Percentiles rank a stretch among this genome's conserved stretches.
phyloP scores from a whole-genome alignment of 1,140 invertebrate genomes.

The Eupeodes corollae region DNA sequence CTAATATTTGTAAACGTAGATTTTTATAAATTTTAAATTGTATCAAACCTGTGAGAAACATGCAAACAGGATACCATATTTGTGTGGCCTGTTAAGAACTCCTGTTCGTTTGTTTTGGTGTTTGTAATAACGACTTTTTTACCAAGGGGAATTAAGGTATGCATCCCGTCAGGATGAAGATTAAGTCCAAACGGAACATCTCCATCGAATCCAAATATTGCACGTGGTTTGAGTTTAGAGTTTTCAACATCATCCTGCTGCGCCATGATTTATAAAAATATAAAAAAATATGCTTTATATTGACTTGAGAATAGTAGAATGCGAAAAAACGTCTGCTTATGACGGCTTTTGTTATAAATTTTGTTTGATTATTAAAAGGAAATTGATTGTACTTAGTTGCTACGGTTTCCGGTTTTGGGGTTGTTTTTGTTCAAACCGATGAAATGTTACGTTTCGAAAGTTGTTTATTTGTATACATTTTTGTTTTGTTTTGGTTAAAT shows the following conservation, averaged over 20 bases:
- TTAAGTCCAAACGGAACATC: constrained; percentile 56
- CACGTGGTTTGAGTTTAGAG: constrained; percentile 46
- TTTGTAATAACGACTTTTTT: constrained; percentile 73
- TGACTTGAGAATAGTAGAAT: no score
- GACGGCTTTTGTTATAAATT: no score
- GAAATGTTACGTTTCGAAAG: no score
- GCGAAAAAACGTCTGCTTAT: no score
- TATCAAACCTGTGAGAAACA: background rate
- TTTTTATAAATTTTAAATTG: background rate
- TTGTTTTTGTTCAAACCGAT: no score
- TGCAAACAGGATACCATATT: constrained; percentile 68
- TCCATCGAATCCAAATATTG: constrained; percentile 65
- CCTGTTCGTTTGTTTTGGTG: constrained; percentile 56
- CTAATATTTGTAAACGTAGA: background rate
- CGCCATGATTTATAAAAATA: no score
- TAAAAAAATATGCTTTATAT: no score
- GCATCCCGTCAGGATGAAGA: constrained; percentile 62
- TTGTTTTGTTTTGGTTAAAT: no score
- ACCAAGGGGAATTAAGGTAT: constrained; percentile 74
- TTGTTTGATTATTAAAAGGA: no score
- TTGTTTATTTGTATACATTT: no score
- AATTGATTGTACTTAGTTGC: no score
- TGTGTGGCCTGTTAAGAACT: constrained; percentile 70
- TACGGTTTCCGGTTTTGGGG: no score
- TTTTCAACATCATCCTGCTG: constrained; percentile 34